Evolutionary conservation across 2,797 vertebrate species (phyloP).

Genomic region (Karalla daura): DNA sequence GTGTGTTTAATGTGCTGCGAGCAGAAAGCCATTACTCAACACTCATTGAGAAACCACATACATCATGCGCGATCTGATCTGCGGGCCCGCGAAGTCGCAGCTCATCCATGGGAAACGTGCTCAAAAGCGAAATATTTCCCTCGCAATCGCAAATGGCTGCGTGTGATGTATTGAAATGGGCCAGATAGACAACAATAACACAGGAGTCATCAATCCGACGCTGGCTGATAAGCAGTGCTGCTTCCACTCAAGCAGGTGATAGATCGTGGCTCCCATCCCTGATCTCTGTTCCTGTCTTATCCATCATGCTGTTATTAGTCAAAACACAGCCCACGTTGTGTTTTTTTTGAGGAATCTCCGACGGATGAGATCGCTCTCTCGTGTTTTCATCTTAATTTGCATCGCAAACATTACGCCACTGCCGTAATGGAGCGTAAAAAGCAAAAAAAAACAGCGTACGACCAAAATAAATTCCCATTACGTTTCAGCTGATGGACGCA

Average conservation of each 20-base stretch:
- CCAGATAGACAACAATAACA: neutral
- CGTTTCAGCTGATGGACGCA: conserved; percentile 21
- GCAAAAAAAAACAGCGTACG: conserved; percentile 11
- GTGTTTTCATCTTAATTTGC: conserved; percentile 16
- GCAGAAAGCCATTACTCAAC: neutral
- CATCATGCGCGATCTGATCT: neutral
- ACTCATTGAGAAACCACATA: neutral
- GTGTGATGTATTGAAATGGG: neutral
- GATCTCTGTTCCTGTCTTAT: neutral
- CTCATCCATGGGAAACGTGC: neutral
- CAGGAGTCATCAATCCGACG: neutral
- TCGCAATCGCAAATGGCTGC: neutral
- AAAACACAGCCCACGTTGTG: conserved; percentile 4
- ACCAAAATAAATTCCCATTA: conserved; percentile 10
- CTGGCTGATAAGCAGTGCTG: neutral
- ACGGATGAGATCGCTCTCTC: conserved; percentile 1
- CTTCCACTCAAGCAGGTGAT: neutral
- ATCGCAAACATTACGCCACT: neutral
- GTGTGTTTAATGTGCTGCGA: neutral
- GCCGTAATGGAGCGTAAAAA: conserved; percentile 17
- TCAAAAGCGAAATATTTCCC: neutral
- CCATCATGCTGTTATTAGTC: conserved; percentile 10
- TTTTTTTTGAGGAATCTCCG: conserved; percentile 1
- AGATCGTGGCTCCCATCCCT: neutral
- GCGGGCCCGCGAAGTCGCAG: neutral